A percentile compares a stretch with the other conserved stretches of the same genome.
These are phyloP conservation scores for Pollenia griseotomentosa DNA, from an alignment of 2,888 invertebrate species.

Conservation along the genomic window DNA sequence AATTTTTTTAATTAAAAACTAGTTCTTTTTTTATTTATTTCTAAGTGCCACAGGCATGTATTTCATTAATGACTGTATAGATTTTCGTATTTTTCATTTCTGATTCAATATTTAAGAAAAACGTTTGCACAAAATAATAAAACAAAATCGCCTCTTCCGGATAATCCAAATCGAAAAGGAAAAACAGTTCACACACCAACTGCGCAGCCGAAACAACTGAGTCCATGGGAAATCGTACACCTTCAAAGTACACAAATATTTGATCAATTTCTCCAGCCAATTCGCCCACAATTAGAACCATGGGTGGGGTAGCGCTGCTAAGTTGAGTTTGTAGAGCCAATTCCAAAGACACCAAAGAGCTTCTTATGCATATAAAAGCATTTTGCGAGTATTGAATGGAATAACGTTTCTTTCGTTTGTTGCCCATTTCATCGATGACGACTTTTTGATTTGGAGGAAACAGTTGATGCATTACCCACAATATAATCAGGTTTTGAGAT, in stretches of 20 bases:
- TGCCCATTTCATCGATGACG: constrained; percentile 63
- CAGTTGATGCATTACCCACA: constrained; percentile 65
- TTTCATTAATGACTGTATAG: constrained; percentile 68
- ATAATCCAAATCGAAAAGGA: constrained; percentile 67
- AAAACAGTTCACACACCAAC: constrained; percentile 62
- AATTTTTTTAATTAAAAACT: background rate
- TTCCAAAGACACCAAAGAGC: constrained; percentile 26
- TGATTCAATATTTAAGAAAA: constrained; percentile 63
- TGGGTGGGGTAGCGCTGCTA: constrained; percentile 49
- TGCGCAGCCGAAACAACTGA: constrained; percentile 58
- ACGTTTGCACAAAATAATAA: constrained; percentile 64
- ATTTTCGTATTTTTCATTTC: constrained; percentile 66
- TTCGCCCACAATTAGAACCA: constrained; percentile 64
- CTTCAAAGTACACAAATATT: constrained; percentile 69
- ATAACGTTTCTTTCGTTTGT: constrained; percentile 65
- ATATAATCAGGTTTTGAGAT: constrained; percentile 61
- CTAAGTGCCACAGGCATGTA: constrained; percentile 44
- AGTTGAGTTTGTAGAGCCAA: constrained; percentile 33
- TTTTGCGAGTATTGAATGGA: constrained; percentile 64
- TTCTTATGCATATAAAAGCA: constrained; percentile 62
- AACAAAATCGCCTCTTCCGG: constrained; percentile 60
- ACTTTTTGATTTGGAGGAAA: constrained; percentile 64
- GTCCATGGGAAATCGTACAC: constrained; percentile 58
- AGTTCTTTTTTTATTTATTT: background rate
- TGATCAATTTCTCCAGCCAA: constrained; percentile 64